Base-by-base conservation (phyloP, 2,797 vertebrate species). In the Spizella passerina region DNA sequence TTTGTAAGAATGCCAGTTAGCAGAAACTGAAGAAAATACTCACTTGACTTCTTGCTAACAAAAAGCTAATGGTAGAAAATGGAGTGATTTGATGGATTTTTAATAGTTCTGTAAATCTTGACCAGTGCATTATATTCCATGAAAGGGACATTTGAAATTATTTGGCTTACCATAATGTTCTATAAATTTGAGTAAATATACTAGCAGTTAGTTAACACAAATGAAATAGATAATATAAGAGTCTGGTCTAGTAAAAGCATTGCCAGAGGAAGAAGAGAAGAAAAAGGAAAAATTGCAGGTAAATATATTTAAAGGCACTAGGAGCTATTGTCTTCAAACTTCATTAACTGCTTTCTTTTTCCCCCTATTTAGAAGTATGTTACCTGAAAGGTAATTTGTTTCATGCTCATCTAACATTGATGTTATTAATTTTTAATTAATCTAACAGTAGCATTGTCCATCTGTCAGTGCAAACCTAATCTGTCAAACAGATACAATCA, bases 401-500 rank as follows among this genome's bases (percentile, higher is more conserved):
- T 95, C 86, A 78, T 94, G 78, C 76, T 79, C 82, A 94, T 90
- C 78, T 82, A 94, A 68, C 93, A 93, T 96, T 97, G 96, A 97
- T 92, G 86, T 68, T 88, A 88, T 96, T 97, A 84, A 90, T 96
- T 97, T 97, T 90, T 96, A 96, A 95, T 97, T 86, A 97, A 95
- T 96, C 87, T 90, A 95, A 68, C 95, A 94, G 94, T 92, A 88
- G 78, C 87, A 72, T 79, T 61, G 78, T 93, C 88, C 94, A 92
- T 97, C 93, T 97, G 93, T 90, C 86, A 94, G 70, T 90, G 96
- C 90, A 94, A 94, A 90, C 64, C 87, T 96, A 65, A 95, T 96
- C 93, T 95, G 63, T 95, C 86, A 90, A 57, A 91, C 66, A 93
- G 96, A 97, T 96, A 93, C n/a, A 90, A 96, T 97, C 96, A 82